phyloP scores from a whole-genome alignment of 2,797 vertebrate species.

The Oophaga sylvatica region DNA sequence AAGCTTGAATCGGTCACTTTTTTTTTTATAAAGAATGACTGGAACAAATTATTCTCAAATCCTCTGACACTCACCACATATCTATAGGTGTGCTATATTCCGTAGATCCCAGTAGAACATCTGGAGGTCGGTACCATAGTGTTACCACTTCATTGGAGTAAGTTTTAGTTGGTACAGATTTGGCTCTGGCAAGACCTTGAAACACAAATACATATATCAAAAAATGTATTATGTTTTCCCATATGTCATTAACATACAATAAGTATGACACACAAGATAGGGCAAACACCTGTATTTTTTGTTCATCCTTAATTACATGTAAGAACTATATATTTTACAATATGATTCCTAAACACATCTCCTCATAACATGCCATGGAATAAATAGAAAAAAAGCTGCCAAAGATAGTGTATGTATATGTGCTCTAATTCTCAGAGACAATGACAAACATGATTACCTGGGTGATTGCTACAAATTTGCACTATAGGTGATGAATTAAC shows the following conservation, averaged over 20 bases:
- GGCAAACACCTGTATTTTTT: background rate
- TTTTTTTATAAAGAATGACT: background rate
- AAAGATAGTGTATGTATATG: background rate
- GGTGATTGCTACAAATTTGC: background rate
- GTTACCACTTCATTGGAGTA: constrained; percentile 98
- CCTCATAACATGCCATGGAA: background rate
- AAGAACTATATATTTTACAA: background rate
- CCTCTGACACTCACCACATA: constrained; percentile 85
- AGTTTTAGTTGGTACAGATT: constrained; percentile 91
- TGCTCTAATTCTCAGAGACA: background rate
- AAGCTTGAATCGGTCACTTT: no score
- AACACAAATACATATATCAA: background rate
- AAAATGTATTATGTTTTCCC: no score
- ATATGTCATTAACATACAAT: background rate
- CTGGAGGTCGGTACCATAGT: constrained; percentile 94
- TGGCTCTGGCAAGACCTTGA: constrained; percentile 83
- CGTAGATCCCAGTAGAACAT: constrained; percentile 92
- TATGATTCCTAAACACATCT: background rate
- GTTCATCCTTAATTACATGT: no score
- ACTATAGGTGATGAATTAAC: background rate
- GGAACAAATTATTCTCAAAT: no score
- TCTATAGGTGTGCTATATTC: constrained; percentile 95
- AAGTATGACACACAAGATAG: background rate
- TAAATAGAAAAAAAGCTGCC: background rate
- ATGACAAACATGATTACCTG: background rate